These are phyloP conservation scores for Xanthorhoe designata DNA, from an alignment of 2,888 invertebrate species.

Conservation along the genomic window DNA sequence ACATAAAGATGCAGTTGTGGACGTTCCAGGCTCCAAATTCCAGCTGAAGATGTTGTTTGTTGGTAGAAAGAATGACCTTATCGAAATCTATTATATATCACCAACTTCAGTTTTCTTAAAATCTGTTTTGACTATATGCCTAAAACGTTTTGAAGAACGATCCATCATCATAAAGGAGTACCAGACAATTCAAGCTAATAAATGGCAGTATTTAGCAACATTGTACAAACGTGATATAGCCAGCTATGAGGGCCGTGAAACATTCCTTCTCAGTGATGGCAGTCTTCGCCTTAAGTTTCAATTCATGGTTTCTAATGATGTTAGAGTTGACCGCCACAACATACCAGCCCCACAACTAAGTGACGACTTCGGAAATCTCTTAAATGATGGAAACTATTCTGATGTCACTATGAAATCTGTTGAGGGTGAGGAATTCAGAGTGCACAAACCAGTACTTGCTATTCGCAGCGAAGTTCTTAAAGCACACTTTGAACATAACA, in stretches of 20 bases:
- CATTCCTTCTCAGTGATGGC: constrained; percentile 70
- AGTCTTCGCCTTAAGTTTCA: constrained; percentile 75
- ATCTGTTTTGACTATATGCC: constrained; percentile 70
- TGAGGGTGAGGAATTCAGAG: constrained; percentile 71
- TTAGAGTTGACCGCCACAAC: constrained; percentile 66
- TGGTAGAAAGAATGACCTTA: constrained; percentile 73
- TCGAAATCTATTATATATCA: constrained; percentile 75
- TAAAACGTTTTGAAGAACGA: constrained; percentile 76
- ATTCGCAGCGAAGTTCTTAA: constrained; percentile 76
- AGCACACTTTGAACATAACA: constrained; percentile 79
- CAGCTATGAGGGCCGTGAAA: constrained; percentile 66
- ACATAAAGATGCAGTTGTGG: constrained; percentile 55
- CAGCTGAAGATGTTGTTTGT: constrained; percentile 77
- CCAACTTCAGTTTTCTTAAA: constrained; percentile 73
- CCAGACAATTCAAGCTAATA: constrained; percentile 74
- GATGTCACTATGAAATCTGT: constrained; percentile 76
- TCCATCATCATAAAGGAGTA: constrained; percentile 76
- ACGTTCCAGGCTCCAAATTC: constrained; percentile 60
- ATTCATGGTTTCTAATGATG: constrained; percentile 75
- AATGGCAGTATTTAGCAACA: constrained; percentile 78
- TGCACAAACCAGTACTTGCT: constrained; percentile 76
- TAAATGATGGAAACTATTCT: constrained; percentile 71
- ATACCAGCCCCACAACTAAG: constrained; percentile 70
- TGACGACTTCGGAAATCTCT: constrained; percentile 72
- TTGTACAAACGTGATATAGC: constrained; percentile 73